A percentile compares a stretch with the other conserved stretches of the same genome.
These are phyloP conservation scores for Metopia argyrocephala DNA, from an alignment of 2,888 invertebrate genomes.

Conservation along the genomic window DNA sequence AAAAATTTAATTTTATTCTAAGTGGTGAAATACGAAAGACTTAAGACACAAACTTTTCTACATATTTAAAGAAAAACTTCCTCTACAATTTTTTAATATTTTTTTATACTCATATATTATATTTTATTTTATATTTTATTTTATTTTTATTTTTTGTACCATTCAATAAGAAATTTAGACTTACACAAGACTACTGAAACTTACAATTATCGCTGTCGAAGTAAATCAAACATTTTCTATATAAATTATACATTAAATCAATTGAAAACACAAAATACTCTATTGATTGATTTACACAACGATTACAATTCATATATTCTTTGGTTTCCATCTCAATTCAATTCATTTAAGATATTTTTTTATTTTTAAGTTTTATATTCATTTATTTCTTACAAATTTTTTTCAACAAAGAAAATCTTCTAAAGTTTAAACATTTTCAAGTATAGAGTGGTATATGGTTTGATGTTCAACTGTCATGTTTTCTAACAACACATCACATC, in stretches of 20 bases:
- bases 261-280: conserved; percentile 11
- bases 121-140: background rate
- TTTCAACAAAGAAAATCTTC: background rate
- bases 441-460: conserved; percentile 27
- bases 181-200: background rate
- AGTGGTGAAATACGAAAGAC: background rate
- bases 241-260: background rate
- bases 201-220: conserved; percentile 13
- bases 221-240: background rate
- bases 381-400: conserved; percentile 14
- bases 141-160: background rate
- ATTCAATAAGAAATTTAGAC: conserved; percentile 2
- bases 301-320: conserved; percentile 49
- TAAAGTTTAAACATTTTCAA: conserved; percentile 15
- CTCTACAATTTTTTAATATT: background rate
- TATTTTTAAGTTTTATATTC: conserved; percentile 6
- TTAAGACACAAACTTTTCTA: background rate
- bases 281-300: background rate
- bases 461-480: conserved; percentile 63
- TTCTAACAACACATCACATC: conserved; percentile 54
- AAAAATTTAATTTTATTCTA: too few relatives aligned
- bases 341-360: background rate
- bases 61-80: background rate
- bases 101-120: background rate
- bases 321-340: background rate